A percentile compares a stretch with the other conserved stretches of the same genome.
Conservation (phyloP, 2,888 invertebrate genomes). For the Chirona hameri region DNA sequence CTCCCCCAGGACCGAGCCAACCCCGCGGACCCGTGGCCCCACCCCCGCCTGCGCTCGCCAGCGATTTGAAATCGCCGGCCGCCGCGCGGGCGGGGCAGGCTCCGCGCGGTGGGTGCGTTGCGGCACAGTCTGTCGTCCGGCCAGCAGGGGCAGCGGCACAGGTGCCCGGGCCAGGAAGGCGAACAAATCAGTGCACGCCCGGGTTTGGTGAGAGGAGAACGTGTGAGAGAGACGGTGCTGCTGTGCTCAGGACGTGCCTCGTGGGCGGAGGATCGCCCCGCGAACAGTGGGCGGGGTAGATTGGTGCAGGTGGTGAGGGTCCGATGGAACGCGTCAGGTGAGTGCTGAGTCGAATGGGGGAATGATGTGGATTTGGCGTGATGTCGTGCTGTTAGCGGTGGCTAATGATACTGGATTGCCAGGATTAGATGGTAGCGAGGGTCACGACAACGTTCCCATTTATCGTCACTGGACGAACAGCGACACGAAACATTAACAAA, state of each 20-base stretch:
- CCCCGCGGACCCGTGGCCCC: not conserved
- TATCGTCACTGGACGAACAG: too few species aligned
- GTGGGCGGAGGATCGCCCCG: not conserved
- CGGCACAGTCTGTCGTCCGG: not conserved
- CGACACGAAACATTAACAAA: too few species aligned
- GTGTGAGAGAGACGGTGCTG: not conserved
- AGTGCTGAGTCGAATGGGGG: not conserved
- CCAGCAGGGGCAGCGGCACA: not conserved
- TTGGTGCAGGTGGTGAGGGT: not conserved
- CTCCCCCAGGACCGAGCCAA: not conserved
- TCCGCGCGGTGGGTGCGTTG: not conserved
- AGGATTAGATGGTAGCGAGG: too few species aligned
- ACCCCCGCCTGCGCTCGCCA: not conserved
- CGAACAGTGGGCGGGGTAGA: not conserved
- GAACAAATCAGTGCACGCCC: slow-evolving; percentile 2
- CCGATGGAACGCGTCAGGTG: not conserved
- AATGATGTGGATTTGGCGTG: too few species aligned
- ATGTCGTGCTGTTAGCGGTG: too few species aligned
- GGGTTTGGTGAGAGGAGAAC: not conserved
- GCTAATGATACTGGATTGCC: too few species aligned
- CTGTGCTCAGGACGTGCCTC: not conserved
- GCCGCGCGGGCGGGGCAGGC: not conserved
- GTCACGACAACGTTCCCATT: too few species aligned
- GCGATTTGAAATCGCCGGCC: not conserved
- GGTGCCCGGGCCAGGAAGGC: not conserved